Conservation (phyloP, 2,113 vertebrate species). For the Pogona vitticeps region DNA sequence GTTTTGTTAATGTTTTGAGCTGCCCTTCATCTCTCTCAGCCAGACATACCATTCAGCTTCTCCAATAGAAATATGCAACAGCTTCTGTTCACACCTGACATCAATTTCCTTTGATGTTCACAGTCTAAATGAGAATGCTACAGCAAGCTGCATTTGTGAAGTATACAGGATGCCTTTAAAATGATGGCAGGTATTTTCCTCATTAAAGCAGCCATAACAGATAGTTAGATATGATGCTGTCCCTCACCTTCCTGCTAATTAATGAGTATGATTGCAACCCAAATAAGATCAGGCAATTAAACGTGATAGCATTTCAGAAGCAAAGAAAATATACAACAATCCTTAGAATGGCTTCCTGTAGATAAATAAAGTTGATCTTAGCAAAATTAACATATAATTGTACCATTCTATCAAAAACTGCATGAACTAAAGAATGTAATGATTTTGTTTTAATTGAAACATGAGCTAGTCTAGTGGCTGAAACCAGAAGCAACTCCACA, state of each 20-base stretch:
- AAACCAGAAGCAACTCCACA: constrained; percentile 53
- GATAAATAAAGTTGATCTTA: constrained; percentile 85
- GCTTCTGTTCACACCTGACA: constrained; percentile 89
- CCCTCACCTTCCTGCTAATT: constrained; percentile 91
- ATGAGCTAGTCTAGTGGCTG: constrained; percentile 40
- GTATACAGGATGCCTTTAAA: constrained; percentile 81
- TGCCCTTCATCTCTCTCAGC: constrained; percentile 79
- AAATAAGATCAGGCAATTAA: constrained; percentile 93
- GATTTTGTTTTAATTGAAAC: constrained; percentile 83
- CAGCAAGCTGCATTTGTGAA: constrained; percentile 87
- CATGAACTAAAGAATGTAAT: constrained; percentile 68
- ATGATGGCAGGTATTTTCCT: constrained; percentile 87
- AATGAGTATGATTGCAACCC: constrained; percentile 88
- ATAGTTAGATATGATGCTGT: constrained; percentile 90
- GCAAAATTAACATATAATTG: constrained; percentile 84
- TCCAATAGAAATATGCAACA: constrained; percentile 83
- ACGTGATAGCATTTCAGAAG: constrained; percentile 91
- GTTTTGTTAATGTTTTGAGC: constrained; percentile 85
- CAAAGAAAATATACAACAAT: constrained; percentile 79
- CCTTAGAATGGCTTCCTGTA: constrained; percentile 76
- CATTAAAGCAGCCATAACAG: constrained; percentile 88
- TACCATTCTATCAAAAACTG: constrained; percentile 76
- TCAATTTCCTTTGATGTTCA: constrained; percentile 90
- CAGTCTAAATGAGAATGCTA: constrained; percentile 84
- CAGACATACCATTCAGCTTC: constrained; percentile 78